Conservation (phyloP, 2,888 invertebrate genomes). For the Agapostemon virescens region DNA sequence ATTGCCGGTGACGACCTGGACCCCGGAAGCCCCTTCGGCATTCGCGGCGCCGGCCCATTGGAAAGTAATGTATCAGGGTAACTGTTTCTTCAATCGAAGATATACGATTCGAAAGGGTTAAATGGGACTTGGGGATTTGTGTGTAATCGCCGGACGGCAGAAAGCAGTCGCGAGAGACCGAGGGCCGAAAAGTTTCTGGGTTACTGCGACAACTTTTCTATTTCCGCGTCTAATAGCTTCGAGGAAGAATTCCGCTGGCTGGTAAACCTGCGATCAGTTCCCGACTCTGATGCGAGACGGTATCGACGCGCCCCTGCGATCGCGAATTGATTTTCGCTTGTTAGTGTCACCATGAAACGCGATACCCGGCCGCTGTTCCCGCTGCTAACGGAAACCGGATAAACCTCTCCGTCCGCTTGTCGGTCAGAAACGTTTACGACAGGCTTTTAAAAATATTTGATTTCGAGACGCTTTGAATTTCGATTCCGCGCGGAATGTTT, state of each 20-base stretch:
- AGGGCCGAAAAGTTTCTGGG: conserved; percentile 27
- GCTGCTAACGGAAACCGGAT: neutral
- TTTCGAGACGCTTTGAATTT: too few relatives aligned
- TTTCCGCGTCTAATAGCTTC: conserved; percentile 32
- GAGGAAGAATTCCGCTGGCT: neutral
- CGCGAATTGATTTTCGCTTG: conserved; percentile 16
- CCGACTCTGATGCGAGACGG: neutral
- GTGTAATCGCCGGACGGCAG: conserved; percentile 41
- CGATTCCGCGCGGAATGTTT: too few relatives aligned
- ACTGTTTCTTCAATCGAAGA: conserved; percentile 63
- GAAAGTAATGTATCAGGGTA: conserved; percentile 62
- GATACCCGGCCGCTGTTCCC: neutral
- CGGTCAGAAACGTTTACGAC: neutral
- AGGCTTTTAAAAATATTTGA: neutral
- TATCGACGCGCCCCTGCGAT: neutral
- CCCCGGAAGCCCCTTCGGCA: conserved; percentile 26
- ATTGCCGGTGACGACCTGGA: conserved; percentile 51
- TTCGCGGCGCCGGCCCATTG: conserved; percentile 41
- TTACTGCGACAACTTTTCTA: conserved; percentile 26
- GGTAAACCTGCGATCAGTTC: neutral
- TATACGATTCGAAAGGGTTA: conserved; percentile 62
- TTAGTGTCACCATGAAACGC: conserved; percentile 6
- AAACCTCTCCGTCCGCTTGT: neutral
- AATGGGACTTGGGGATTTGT: conserved; percentile 60
- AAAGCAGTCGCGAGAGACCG: conserved; percentile 4